These are phyloP conservation scores for Brachionus rubens DNA, from an alignment of 1,140 invertebrate species.

Conservation along the genomic window DNA sequence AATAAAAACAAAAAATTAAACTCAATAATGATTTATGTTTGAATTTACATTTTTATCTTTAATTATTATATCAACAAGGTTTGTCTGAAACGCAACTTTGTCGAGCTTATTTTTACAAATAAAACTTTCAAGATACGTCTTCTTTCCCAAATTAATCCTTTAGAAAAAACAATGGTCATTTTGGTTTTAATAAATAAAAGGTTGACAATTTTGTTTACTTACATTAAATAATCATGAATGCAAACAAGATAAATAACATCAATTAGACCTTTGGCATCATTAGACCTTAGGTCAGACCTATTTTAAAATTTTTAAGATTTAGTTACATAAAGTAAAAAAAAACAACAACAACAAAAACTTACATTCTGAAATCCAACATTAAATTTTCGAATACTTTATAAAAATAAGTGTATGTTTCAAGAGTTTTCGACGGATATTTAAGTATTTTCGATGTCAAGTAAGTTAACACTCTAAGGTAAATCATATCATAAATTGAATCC, in stretches of 20 bases:
- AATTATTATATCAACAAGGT: too few species aligned
- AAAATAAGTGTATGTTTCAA: conserved; percentile 13
- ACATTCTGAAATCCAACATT: conserved; percentile 15
- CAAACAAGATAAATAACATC: conserved; percentile 7
- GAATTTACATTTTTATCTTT: too few species aligned
- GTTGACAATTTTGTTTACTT: not conserved
- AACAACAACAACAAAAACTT: not conserved
- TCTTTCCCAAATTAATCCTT: too few species aligned
- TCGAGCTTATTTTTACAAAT: too few species aligned
- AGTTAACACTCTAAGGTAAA: not conserved
- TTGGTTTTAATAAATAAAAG: too few species aligned
- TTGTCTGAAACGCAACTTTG: too few species aligned
- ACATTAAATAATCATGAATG: conserved; percentile 12
- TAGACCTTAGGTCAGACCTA: not conserved
- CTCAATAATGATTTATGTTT: too few species aligned
- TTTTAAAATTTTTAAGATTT: not conserved
- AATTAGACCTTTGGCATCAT: not conserved
- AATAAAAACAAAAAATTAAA: not conserved
- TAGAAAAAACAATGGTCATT: too few species aligned
- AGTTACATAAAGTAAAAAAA: not conserved
- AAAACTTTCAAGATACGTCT: too few species aligned
- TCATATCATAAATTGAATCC: not conserved
- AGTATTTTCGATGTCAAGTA: not conserved
- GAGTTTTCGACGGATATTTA: not conserved
- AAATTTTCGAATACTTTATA: conserved; percentile 3